A percentile compares a stretch with the other conserved stretches of the same genome.
Evolutionary conservation across 1,140 invertebrate genomes (phyloP).

Genomic region (Drosophila subobscura): DNA sequence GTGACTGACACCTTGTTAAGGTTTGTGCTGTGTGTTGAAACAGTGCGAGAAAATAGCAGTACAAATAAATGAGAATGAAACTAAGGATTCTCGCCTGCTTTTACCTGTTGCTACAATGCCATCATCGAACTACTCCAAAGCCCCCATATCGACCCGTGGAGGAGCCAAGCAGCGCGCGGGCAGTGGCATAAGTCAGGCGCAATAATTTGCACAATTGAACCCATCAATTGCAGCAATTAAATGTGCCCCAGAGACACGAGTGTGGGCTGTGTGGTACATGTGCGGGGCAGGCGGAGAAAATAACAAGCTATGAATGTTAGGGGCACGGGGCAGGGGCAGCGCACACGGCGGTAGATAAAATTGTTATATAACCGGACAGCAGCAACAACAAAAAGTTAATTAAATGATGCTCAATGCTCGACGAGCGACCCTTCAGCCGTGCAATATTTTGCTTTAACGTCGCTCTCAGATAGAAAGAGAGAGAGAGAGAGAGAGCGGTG

Average conservation of each 20-base stretch:
- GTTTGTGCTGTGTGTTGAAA: too few relatives aligned
- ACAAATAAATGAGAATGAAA: too few relatives aligned
- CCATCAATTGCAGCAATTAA: slow-evolving; percentile 80
- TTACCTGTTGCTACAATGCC: too few relatives aligned
- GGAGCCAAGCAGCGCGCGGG: slow-evolving; percentile 19
- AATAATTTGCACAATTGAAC: slow-evolving; percentile 78
- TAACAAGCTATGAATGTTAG: slow-evolving; percentile 65
- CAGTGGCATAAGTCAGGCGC: slow-evolving; percentile 59
- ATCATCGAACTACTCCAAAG: too few relatives aligned
- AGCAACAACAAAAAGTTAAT: slow-evolving; percentile 60
- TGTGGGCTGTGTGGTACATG: neutral
- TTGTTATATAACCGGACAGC: slow-evolving; percentile 63
- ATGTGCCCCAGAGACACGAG: slow-evolving; percentile 59
- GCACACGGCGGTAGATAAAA: slow-evolving; percentile 7
- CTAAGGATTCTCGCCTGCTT: too few relatives aligned
- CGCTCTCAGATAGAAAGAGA: slow-evolving; percentile 10
- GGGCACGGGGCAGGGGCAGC: slow-evolving; percentile 27
- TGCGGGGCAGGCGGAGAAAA: slow-evolving; percentile 4
- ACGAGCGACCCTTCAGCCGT: slow-evolving; percentile 34
- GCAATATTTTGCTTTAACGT: slow-evolving; percentile 56
- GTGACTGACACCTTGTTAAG: too few relatives aligned
- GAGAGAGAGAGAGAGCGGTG: slow-evolving; percentile 10
- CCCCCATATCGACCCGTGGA: slow-evolving; percentile 19
- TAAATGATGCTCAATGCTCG: slow-evolving; percentile 75
- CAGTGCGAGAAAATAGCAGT: too few relatives aligned